Evolutionary conservation across 2,888 invertebrate genomes (phyloP).

Genomic region (Leptinotarsa rubiginosa): DNA sequence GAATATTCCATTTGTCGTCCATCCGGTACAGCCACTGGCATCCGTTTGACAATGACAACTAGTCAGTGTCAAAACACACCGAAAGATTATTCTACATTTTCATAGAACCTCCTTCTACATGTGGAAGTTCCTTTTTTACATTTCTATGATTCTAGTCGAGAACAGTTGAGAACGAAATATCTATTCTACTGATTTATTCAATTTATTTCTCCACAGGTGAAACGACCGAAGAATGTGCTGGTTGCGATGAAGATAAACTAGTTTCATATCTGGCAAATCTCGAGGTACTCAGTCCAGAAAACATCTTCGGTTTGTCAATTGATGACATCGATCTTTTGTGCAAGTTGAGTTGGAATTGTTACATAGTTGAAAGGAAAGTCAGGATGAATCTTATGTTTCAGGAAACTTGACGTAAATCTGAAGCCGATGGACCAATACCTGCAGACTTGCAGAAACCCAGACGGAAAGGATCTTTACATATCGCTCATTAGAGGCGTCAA

Average conservation of each 20-base stretch:
- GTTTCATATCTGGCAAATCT: conserved; percentile 68
- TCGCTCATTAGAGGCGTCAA: conserved; percentile 66
- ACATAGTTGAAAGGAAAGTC: background rate
- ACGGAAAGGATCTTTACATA: conserved; percentile 66
- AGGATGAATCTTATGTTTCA: conserved; percentile 45
- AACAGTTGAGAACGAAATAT: background rate
- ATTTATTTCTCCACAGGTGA: background rate
- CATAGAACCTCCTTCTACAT: background rate
- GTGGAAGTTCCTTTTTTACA: background rate
- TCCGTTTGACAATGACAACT: background rate
- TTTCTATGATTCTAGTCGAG: background rate
- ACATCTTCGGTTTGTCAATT: conserved; percentile 66
- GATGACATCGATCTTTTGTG: conserved; percentile 63
- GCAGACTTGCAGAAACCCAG: conserved; percentile 62
- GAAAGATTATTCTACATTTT: background rate
- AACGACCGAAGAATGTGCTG: background rate
- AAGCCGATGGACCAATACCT: conserved; percentile 63
- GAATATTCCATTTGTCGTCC: too few relatives aligned
- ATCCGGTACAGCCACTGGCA: too few relatives aligned
- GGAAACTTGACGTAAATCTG: conserved; percentile 61
- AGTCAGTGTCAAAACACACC: background rate
- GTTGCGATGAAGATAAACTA: conserved; percentile 64
- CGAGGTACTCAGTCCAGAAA: conserved; percentile 69
- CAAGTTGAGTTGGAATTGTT: conserved; percentile 50
- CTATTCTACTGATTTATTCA: background rate